Percentiles rank a stretch among this genome's conserved stretches.
Evolutionary conservation across 1,140 invertebrate genomes (phyloP).

Genomic region (Danaus melanippus): DNA sequence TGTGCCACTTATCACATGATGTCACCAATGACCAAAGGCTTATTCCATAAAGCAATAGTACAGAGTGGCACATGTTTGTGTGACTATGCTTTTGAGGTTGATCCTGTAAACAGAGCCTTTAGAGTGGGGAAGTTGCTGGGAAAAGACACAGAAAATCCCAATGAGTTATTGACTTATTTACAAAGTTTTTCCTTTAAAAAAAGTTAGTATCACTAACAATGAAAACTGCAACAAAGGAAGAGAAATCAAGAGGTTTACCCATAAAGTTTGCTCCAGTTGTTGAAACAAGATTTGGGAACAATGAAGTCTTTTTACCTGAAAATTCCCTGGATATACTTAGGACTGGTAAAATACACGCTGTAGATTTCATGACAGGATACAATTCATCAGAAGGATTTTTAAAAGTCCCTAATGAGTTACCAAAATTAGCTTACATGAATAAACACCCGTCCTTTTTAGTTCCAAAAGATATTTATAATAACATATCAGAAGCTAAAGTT

Average conservation of each 20-base stretch:
- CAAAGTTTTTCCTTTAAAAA: conserved; percentile 47
- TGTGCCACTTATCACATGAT: conserved; percentile 80
- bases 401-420: conserved; percentile 36
- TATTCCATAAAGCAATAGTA: too few relatives aligned
- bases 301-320: conserved; percentile 52
- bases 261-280: conserved; percentile 58
- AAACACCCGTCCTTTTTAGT: conserved; percentile 46
- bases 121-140: conserved; percentile 57
- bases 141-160: conserved; percentile 53
- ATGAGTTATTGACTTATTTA: conserved; percentile 62
- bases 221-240: conserved; percentile 36
- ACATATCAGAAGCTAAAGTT: conserved; percentile 31
- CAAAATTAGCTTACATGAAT: conserved; percentile 43
- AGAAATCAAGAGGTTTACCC: conserved; percentile 57
- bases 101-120: conserved; percentile 47
- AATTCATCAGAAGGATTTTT: conserved; percentile 73
- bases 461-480: conserved; percentile 44
- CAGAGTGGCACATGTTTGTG: too few relatives aligned
- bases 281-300: conserved; percentile 53
- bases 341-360: conserved; percentile 60
- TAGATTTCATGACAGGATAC: conserved; percentile 76
- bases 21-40: too few relatives aligned
- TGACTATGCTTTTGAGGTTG: conserved; percentile 37
- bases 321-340: conserved; percentile 46
- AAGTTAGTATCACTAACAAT: conserved; percentile 48